Evolutionary conservation across 2,888 invertebrate species (phyloP).

Genomic region (Ectemnius lituratus): DNA sequence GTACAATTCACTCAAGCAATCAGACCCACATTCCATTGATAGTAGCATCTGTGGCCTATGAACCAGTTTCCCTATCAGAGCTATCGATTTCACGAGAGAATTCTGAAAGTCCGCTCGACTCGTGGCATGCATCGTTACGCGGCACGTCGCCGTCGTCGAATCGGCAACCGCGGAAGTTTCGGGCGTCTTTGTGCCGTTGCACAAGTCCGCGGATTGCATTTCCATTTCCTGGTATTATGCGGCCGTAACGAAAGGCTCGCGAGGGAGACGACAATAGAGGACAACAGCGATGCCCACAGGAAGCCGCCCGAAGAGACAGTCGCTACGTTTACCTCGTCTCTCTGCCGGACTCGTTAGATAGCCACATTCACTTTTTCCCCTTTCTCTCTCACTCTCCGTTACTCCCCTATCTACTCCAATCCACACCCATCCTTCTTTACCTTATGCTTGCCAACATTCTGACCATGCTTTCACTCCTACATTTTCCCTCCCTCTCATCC

Average conservation of each 20-base stretch:
- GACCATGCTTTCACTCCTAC: conserved; percentile 21
- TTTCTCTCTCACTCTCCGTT: conserved; percentile 12
- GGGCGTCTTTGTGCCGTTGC: conserved; percentile 48
- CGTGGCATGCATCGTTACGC: conserved; percentile 42
- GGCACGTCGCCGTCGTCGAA: conserved; percentile 38
- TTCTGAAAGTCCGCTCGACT: not conserved
- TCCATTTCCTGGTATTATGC: conserved; percentile 67
- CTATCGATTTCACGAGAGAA: too few relatives aligned
- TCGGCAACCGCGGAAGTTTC: conserved; percentile 41
- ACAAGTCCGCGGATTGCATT: conserved; percentile 58
- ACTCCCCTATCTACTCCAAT: not conserved
- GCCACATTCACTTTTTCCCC: conserved; percentile 19
- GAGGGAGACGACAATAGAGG: conserved; percentile 48
- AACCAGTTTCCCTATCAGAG: too few relatives aligned
- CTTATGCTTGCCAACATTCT: not conserved
- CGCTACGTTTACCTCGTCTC: conserved; percentile 23
- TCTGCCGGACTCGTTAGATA: conserved; percentile 4
- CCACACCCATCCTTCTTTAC: too few relatives aligned
- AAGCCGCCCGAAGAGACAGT: conserved; percentile 37
- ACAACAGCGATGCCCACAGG: conserved; percentile 33
- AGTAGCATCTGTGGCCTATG: not conserved
- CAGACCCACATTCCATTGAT: too few relatives aligned
- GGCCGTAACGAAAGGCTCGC: conserved; percentile 43
- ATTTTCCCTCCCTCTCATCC: conserved; percentile 9
- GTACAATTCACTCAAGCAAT: too few relatives aligned